These are phyloP conservation scores for Pseudochirops corinnae DNA, from an alignment of 2,797 vertebrate genomes.

Conservation along the genomic window DNA sequence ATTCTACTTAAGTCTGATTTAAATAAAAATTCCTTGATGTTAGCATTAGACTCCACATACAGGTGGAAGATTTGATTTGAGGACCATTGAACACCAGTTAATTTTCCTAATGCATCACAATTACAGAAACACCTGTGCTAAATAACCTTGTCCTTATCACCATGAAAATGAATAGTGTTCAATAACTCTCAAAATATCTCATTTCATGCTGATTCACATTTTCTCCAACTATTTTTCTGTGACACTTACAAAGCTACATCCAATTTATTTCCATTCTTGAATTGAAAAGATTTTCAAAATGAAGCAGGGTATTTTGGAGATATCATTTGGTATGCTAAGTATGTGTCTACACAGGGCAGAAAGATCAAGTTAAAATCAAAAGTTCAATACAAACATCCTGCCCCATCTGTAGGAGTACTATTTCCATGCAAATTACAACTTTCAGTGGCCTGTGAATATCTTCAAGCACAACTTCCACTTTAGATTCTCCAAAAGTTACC, in stretches of 20 bases:
- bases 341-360: not conserved
- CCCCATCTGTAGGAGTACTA: not conserved
- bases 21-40: not conserved
- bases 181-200: constrained; percentile 39
- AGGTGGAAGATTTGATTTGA: constrained; percentile 48
- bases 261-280: not conserved
- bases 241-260: not conserved
- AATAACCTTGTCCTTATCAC: constrained; percentile 70
- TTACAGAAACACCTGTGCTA: constrained; percentile 77
- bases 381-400: not conserved
- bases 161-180: constrained; percentile 58
- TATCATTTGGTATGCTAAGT: not conserved
- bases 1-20: constrained; percentile 12
- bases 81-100: constrained; percentile 54
- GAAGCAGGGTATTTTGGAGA: not conserved
- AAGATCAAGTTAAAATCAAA: constrained; percentile 30
- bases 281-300: not conserved
- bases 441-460: not conserved
- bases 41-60: constrained; percentile 8
- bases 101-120: constrained; percentile 72
- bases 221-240: not conserved
- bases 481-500: constrained; percentile 28
- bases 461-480: constrained; percentile 27
- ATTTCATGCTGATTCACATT: constrained; percentile 57
- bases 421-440: constrained; percentile 26